phyloP scores from a whole-genome alignment of 2,797 vertebrate genomes.

The Pteronotus mesoamericanus region DNA sequence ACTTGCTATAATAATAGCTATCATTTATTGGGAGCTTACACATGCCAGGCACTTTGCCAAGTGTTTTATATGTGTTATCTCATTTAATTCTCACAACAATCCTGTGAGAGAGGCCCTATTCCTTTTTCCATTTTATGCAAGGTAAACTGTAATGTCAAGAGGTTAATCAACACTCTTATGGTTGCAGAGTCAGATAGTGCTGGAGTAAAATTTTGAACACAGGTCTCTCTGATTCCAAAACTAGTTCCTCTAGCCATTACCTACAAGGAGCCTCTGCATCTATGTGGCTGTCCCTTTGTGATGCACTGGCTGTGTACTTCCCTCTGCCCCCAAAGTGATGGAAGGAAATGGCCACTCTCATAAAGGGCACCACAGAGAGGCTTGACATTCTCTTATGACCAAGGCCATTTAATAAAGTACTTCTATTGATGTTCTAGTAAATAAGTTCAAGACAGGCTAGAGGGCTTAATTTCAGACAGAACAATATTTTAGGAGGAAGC shows the following conservation, averaged over 20 bases:
- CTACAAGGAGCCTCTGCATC: not conserved
- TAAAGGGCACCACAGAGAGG: not conserved
- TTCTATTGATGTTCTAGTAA: not conserved
- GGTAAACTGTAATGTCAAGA: not conserved
- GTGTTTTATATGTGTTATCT: slow-evolving; percentile 41
- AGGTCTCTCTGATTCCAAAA: not conserved
- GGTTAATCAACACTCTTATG: not conserved
- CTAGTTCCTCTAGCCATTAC: not conserved
- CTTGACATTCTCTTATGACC: slow-evolving; percentile 13
- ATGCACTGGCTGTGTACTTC: not conserved
- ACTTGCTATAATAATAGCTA: slow-evolving; percentile 47
- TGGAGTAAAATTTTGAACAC: not conserved
- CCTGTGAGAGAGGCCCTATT: not conserved
- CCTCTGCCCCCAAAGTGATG: not conserved
- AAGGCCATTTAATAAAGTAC: not conserved
- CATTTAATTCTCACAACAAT: slow-evolving; percentile 42
- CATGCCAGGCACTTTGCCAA: not conserved
- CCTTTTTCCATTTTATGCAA: not conserved
- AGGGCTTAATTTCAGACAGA: slow-evolving; percentile 47
- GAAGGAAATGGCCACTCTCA: not conserved
- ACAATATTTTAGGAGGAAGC: not conserved
- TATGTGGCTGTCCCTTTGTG: not conserved
- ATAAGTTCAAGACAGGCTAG: slow-evolving; percentile 44
- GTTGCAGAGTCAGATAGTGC: not conserved
- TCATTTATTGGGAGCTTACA: slow-evolving; percentile 53